A percentile compares a stretch with the other conserved stretches of the same genome.
These are phyloP conservation scores for Crematogaster levior DNA, from an alignment of 2,888 invertebrate genomes.

Conservation along the genomic window DNA sequence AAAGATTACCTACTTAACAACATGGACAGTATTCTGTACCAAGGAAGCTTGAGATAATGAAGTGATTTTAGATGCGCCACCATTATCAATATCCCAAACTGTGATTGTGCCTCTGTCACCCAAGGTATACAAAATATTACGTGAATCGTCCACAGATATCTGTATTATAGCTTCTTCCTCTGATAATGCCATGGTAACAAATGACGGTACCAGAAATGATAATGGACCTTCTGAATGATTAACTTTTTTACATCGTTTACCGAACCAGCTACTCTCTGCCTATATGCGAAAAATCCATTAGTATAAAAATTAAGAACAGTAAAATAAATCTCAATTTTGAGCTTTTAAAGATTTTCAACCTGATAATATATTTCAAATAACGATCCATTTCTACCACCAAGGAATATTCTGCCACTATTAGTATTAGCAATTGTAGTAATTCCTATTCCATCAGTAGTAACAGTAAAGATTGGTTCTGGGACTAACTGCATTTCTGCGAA, in stretches of 20 bases:
- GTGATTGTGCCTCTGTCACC: constrained; percentile 95
- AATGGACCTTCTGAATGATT: constrained; percentile 96
- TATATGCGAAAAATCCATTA: constrained; percentile 78
- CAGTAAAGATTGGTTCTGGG: constrained; percentile 96
- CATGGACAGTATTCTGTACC: constrained; percentile 91
- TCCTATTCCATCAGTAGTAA: constrained; percentile 95
- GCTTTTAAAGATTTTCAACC: constrained; percentile 86
- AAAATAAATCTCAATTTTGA: background rate
- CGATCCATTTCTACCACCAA: constrained; percentile 97
- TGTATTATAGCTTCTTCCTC: constrained; percentile 96
- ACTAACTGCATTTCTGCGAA: constrained; percentile 94
- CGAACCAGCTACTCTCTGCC: constrained; percentile 97
- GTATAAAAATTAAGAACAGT: background rate
- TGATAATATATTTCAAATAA: constrained; percentile 98
- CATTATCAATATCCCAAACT: constrained; percentile 95
- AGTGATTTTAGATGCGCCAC: constrained; percentile 91
- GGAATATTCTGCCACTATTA: constrained; percentile 94
- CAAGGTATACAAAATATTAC: constrained; percentile 95
- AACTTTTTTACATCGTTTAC: constrained; percentile 96
- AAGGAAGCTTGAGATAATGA: constrained; percentile 91
- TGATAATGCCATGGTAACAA: constrained; percentile 93
- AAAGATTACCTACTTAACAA: constrained; percentile 90
- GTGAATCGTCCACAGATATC: constrained; percentile 94
- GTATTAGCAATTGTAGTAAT: constrained; percentile 94
- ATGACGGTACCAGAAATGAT: constrained; percentile 95